Evolutionary conservation across 2,113 vertebrate genomes (phyloP), one percentile per base, ranked within the genome.

Genomic region (Nothocercus nigrocapillus): DNA sequence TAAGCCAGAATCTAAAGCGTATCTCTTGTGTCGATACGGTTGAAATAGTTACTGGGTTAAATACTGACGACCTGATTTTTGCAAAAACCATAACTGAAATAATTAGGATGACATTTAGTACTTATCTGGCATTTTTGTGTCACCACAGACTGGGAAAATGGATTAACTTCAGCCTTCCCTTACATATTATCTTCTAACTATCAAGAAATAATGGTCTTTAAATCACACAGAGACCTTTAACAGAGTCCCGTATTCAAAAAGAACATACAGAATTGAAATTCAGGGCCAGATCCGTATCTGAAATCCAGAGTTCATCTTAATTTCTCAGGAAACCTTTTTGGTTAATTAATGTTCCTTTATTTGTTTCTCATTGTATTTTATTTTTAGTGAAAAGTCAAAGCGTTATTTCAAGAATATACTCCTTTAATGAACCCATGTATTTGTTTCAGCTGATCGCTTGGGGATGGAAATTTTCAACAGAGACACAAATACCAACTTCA

Each of bases 341-440:
- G 36, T 59, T 85, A 73, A 82, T 19, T 28, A 2, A 77, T 47
- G 45, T 74, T 93, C 32, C 81, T 74, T 88, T 49, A 15, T 93
- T 77, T 70, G 6, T n/a, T 90, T 91, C 83, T 75, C 8, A n/a
- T 42, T 78, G 30, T 3, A 63, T 62, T 69, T 7, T 17, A 68
- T 84, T 79, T 82, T 58, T 70, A 74, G 82, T 14, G 14, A 89
- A 79, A 95, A 92, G 66, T 64, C 44, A 86, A 88, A 82, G 21
- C 45, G 16, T 85, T 80, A 21, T 82, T 49, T 70, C n/a, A 36
- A 61, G 89, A 89, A 61, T 8, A 45, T 13, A 82, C 38, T 73
- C 38, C 49, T 77, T 63, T 54, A 80, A 72, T 11, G 5, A n/a
- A 34, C 15, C 42, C 2, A 17, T 49, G 40, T 62, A 7, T 73